Evolutionary conservation across 2,797 vertebrate genomes (phyloP).

Genomic region (Denticeps clupeoides): DNA sequence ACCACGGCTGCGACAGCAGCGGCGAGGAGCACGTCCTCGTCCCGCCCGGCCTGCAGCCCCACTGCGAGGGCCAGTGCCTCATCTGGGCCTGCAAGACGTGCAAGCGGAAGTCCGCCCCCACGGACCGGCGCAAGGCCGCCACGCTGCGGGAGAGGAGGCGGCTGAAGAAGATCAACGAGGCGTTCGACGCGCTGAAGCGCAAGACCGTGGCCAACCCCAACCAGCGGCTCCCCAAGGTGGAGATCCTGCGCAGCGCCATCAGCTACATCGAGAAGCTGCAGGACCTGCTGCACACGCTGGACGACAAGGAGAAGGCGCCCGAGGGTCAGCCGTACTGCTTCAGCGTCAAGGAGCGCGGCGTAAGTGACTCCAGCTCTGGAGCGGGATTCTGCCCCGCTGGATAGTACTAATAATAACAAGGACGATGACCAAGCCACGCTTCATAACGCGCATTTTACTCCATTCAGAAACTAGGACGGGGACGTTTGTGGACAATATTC

Average conservation of each 20-base stretch:
- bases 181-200: conserved; percentile 90
- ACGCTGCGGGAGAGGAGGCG: conserved; percentile 85
- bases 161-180: conserved; percentile 97
- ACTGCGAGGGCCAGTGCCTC: conserved; percentile 89
- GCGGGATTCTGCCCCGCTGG: too few relatives aligned
- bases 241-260: conserved; percentile 95
- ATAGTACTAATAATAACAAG: too few relatives aligned
- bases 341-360: conserved; percentile 43
- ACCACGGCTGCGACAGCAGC: conserved; percentile 80
- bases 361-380: too few relatives aligned
- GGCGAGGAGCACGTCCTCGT: conserved; percentile 89
- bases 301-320: conserved; percentile 76
- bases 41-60: conserved; percentile 77
- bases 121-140: conserved; percentile 87
- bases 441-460: too few relatives aligned
- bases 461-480: too few relatives aligned
- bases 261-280: conserved; percentile 92
- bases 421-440: too few relatives aligned
- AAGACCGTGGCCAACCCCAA: conserved; percentile 90
- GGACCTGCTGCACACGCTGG: conserved; percentile 80
- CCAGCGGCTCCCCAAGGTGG: conserved; percentile 94
- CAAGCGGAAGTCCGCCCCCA: conserved; percentile 88
- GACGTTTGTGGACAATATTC: too few relatives aligned
- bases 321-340: conserved; percentile 60
- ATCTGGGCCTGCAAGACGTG: conserved; percentile 97